Conservation (phyloP, 2,888 invertebrate genomes). For the Shargacucullia verbasci region DNA sequence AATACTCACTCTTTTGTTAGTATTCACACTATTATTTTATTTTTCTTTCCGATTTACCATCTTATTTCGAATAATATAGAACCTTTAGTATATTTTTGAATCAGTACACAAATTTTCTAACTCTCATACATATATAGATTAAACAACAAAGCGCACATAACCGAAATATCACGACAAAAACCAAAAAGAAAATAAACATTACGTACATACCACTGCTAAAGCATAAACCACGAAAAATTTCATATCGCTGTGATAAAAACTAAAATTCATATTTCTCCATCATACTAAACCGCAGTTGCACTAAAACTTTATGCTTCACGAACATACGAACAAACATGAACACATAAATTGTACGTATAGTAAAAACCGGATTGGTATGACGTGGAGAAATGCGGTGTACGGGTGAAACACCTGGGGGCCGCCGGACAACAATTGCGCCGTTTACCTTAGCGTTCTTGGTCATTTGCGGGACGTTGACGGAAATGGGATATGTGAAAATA, state of each 20-base stretch:
- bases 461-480: slow-evolving; percentile 56
- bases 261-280: slow-evolving; percentile 74
- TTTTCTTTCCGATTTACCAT: too few species aligned
- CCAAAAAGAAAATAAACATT: slow-evolving; percentile 25
- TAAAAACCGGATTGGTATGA: slow-evolving; percentile 74
- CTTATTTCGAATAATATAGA: too few species aligned
- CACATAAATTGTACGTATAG: slow-evolving; percentile 52
- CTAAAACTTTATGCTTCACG: slow-evolving; percentile 68
- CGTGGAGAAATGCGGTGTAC: slow-evolving; percentile 70
- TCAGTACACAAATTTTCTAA: too few species aligned
- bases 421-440: slow-evolving; percentile 56
- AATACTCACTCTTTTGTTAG: too few species aligned
- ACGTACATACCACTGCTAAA: slow-evolving; percentile 30
- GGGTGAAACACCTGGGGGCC: slow-evolving; percentile 69
- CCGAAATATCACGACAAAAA: slow-evolving; percentile 10
- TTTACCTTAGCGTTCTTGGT: slow-evolving; percentile 60
- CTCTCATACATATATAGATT: not conserved
- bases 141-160: slow-evolving; percentile 32
- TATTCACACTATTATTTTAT: too few species aligned
- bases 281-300: slow-evolving; percentile 62
- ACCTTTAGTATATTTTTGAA: too few species aligned
- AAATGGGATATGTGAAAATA: slow-evolving; percentile 56
- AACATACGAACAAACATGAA: slow-evolving; percentile 43
- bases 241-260: slow-evolving; percentile 71
- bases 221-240: slow-evolving; percentile 55